These are phyloP conservation scores for Drosophila mercatorum DNA, from an alignment of 2,888 invertebrate genomes.

Conservation along the genomic window DNA sequence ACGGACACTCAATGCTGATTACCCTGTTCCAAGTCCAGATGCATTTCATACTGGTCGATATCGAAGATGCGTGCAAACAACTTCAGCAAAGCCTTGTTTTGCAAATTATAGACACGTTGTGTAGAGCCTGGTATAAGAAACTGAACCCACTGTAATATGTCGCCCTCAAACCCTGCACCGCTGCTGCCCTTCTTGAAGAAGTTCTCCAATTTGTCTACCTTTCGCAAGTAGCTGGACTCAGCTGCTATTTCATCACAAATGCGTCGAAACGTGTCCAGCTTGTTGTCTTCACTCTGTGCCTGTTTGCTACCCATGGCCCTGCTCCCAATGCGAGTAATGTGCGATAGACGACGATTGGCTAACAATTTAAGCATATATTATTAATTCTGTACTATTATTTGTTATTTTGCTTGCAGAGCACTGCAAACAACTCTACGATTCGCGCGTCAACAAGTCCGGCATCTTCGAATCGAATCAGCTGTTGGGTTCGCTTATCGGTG, in stretches of 20 bases:
- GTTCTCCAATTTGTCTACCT: conserved; percentile 89
- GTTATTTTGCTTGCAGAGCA: conserved; percentile 85
- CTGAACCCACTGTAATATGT: conserved; percentile 92
- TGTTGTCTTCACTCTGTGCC: conserved; percentile 87
- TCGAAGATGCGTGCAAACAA: conserved; percentile 92
- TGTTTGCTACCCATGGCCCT: conserved; percentile 45
- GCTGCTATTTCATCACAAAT: conserved; percentile 92
- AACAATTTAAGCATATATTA: conserved; percentile 49
- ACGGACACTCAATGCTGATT: not conserved
- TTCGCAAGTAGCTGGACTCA: conserved; percentile 92
- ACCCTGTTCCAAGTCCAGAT: conserved; percentile 92
- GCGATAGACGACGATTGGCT: conserved; percentile 3
- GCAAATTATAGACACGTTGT: conserved; percentile 95
- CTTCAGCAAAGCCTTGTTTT: conserved; percentile 95
- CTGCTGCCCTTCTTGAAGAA: conserved; percentile 88
- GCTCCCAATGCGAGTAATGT: conserved; percentile 19
- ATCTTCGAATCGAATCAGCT: conserved; percentile 93
- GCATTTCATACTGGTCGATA: conserved; percentile 91
- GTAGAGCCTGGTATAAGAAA: conserved; percentile 92
- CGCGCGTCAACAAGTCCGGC: conserved; percentile 92
- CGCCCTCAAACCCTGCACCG: conserved; percentile 89
- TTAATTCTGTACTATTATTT: not conserved
- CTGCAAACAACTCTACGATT: conserved; percentile 92
- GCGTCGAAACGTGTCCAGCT: conserved; percentile 90
- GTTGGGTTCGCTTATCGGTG: conserved; percentile 88